Evolutionary conservation across 2,888 invertebrate species (phyloP).

Genomic region (Ommatoiulus sabulosus): DNA sequence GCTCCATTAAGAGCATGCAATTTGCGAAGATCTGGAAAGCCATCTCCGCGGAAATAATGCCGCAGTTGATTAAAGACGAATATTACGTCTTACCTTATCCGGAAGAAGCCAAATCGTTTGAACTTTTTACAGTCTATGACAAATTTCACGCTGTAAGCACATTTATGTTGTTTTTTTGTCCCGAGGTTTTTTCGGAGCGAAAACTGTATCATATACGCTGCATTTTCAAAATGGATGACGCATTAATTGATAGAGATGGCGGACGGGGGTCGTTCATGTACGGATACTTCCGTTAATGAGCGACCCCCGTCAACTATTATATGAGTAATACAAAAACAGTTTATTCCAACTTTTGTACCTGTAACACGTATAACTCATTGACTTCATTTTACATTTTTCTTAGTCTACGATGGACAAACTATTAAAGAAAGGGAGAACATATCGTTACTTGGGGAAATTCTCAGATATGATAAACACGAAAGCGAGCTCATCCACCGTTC

Average conservation of each 20-base stretch:
- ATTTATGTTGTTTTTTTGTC: no score
- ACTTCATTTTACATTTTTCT: neutral
- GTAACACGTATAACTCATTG: no score
- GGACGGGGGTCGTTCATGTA: no score
- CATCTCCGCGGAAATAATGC: neutral
- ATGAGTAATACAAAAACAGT: no score
- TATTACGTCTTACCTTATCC: neutral
- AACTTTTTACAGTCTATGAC: neutral
- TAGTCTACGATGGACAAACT: neutral
- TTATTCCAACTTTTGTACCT: no score
- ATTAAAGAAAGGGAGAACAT: neutral
- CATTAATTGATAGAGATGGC: neutral
- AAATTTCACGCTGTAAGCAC: conserved; percentile 24
- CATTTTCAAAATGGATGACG: no score
- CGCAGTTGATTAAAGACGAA: neutral
- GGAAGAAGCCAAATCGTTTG: neutral
- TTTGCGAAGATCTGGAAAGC: neutral
- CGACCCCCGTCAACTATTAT: no score
- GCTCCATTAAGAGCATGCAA: neutral
- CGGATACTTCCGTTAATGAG: no score
- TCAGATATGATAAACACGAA: neutral
- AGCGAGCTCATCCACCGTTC: neutral
- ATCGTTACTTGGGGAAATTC: neutral
- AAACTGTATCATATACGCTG: neutral
- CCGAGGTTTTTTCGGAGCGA: neutral